Percentiles rank a stretch among this genome's conserved stretches.
Evolutionary conservation across 1,140 invertebrate species (phyloP).

Genomic region (Gryon sp.): DNA sequence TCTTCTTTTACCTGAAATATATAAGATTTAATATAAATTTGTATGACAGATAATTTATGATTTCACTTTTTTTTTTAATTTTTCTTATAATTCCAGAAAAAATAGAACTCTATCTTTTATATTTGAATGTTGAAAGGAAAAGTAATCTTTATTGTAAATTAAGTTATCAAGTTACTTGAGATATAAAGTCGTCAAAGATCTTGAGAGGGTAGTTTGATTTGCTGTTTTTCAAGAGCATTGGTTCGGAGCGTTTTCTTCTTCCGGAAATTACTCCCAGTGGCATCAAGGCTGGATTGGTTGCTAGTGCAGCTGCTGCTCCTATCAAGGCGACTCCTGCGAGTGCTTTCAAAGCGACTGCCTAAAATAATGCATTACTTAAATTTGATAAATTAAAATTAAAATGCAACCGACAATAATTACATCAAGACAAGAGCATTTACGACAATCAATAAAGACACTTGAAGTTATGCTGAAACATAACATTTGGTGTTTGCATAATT

Average conservation of each 20-base stretch:
- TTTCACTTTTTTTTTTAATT: too few relatives aligned
- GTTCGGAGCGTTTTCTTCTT: slow-evolving; percentile 70
- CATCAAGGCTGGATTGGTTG: slow-evolving; percentile 87
- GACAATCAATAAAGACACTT: too few relatives aligned
- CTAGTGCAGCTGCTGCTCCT: slow-evolving; percentile 87
- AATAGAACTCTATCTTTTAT: too few relatives aligned
- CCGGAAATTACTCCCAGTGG: slow-evolving; percentile 86
- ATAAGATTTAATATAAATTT: background rate
- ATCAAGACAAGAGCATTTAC: too few relatives aligned
- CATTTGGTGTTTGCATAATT: too few relatives aligned
- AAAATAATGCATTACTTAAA: slow-evolving; percentile 27
- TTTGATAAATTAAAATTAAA: background rate
- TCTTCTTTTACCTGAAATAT: slow-evolving; percentile 39
- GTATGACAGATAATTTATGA: too few relatives aligned
- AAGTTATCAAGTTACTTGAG: slow-evolving; percentile 55
- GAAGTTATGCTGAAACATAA: too few relatives aligned
- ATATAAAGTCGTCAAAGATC: slow-evolving; percentile 64
- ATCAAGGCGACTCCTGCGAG: slow-evolving; percentile 88
- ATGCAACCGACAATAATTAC: background rate
- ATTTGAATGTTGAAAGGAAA: slow-evolving; percentile 6
- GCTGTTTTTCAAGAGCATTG: slow-evolving; percentile 18
- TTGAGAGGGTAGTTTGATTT: slow-evolving; percentile 62
- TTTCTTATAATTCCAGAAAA: too few relatives aligned
- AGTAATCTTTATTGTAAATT: too few relatives aligned
- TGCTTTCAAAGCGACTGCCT: slow-evolving; percentile 83